Base-by-base conservation (phyloP, 2,888 invertebrate genomes). In the Hemaris fuciformis region DNA sequence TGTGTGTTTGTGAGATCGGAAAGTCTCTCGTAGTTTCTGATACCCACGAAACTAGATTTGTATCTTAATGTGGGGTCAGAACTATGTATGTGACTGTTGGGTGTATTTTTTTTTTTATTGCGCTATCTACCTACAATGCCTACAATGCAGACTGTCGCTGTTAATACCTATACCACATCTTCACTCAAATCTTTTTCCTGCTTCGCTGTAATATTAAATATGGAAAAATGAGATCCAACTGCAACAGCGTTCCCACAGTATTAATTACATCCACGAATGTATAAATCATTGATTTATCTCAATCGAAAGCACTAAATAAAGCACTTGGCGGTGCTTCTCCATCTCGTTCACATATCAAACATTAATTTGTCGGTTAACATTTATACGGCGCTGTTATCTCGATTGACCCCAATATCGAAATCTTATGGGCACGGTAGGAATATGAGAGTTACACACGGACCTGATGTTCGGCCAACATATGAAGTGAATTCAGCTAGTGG, bases 351-450 rank as follows among this genome's bases (percentile, higher is more conserved):
- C 66, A 58, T 73, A 73, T 73, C 73, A 70, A 72, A 74, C 75
- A 76, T 79, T 75, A 78, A 81, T 84, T 81, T 79, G 83, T 81
- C 84, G 83, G 84, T 74, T 66, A 72, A 75, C 72, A 80, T 84
- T 78, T 81, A 75, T 76, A 74, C 72, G 73, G 68, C 73, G 69
- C 67, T 60, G 67, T 74, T 80, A 76, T 85, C 83, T 80, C 73
- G 79, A 78, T 81, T 73, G 79, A 61, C 74, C 79, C 70, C 69
- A 77, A 82, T 81, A 78, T 73, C 67, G 74, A 76, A 77, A 65
- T 62, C 25, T 60, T 53, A 27, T 48, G 68, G 70, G 75, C 74
- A 75, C 73, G 79, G 41, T 53, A 43, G 41, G 38, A 25, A 46
- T 48, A 20, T 15, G 46, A 5, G 18, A n/a, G 1, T 34, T 15